phyloP scores from a whole-genome alignment of 2,888 invertebrate genomes.

The Deladenus siricidicola region DNA sequence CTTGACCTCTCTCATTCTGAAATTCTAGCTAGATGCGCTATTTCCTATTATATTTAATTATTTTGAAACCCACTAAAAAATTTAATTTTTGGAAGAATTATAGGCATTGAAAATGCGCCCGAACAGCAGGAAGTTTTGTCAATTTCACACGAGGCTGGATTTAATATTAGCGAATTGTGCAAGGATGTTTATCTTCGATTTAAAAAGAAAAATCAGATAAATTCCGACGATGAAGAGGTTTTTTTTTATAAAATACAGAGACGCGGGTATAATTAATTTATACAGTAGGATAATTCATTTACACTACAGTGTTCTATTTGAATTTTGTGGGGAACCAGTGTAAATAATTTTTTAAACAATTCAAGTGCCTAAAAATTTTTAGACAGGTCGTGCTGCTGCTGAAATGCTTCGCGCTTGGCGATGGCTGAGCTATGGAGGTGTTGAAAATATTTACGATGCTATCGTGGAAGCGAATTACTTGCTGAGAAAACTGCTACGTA shows the following conservation, averaged over 20 bases:
- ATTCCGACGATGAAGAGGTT: conserved; percentile 8
- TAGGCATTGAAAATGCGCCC: conserved; percentile 16
- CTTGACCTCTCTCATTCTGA: not conserved
- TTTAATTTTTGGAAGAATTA: no score
- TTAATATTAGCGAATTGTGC: conserved; percentile 18
- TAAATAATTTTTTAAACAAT: no score
- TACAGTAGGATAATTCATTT: no score
- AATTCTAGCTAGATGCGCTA: not conserved
- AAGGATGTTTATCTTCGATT: conserved; percentile 13
- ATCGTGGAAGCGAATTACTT: conserved; percentile 26
- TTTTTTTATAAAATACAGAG: no score
- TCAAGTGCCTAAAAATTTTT: no score
- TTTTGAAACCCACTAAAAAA: not conserved
- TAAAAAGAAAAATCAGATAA: conserved; percentile 12
- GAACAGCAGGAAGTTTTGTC: conserved; percentile 22
- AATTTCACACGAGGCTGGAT: conserved; percentile 14
- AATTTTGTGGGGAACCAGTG: no score
- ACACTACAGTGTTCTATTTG: no score
- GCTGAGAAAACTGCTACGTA: conserved; percentile 25
- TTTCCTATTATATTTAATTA: not conserved
- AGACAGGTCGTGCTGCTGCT: not conserved
- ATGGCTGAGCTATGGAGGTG: conserved; percentile 22
- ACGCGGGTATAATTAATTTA: no score
- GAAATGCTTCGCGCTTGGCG: conserved; percentile 22
- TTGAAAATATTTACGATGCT: conserved; percentile 18